Percentiles rank a stretch among this genome's conserved stretches.
These are phyloP conservation scores for Alectoris magna DNA, from an alignment of 2,797 vertebrate species.

Conservation along the genomic window DNA sequence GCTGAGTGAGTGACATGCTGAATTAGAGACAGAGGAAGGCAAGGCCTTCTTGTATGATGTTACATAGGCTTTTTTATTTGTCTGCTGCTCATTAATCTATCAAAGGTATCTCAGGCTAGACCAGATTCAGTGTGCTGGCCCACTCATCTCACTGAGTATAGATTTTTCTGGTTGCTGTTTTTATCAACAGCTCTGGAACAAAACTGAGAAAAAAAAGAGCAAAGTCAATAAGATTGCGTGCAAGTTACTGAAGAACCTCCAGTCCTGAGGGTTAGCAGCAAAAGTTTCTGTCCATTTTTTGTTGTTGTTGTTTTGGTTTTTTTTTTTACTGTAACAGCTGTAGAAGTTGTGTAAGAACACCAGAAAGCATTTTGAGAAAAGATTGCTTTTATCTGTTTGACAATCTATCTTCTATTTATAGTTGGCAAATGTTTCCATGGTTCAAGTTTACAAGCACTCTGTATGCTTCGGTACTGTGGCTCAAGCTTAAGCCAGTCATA, in stretches of 20 bases:
- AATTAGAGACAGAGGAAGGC: neutral
- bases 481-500: constrained; percentile 11
- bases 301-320: too few species aligned
- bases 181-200: constrained; percentile 3
- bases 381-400: constrained; percentile 31
- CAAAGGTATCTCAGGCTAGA: neutral
- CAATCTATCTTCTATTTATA: constrained; percentile 54
- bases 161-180: constrained; percentile 48
- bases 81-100: neutral
- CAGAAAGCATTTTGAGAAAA: constrained; percentile 19
- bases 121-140: neutral
- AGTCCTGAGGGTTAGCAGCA: constrained; percentile 5
- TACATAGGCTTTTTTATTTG: neutral
- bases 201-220: neutral
- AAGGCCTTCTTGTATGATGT: neutral
- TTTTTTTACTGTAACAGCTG: neutral
- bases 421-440: constrained; percentile 30
- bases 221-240: neutral
- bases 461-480: neutral
- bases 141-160: neutral
- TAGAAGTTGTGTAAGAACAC: neutral
- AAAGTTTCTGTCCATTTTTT: constrained; percentile 25
- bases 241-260: constrained; percentile 15
- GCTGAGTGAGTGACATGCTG: neutral
- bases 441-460: constrained; percentile 7